Evolutionary conservation across 2,797 vertebrate species (phyloP).

Genomic region (Fratercula arctica): DNA sequence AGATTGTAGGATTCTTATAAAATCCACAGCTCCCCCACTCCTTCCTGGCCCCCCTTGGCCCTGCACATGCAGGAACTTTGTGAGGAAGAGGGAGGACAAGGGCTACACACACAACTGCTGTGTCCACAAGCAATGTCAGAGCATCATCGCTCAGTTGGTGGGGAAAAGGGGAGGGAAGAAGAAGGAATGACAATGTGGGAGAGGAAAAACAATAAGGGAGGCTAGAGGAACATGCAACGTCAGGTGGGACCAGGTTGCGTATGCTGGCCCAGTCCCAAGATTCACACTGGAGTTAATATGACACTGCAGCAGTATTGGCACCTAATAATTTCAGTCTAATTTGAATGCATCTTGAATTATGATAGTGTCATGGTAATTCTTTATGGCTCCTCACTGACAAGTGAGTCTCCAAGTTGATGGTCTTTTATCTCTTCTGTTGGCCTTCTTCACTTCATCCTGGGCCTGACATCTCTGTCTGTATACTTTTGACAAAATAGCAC

Average conservation of each 20-base stretch:
- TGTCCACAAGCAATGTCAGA: background rate
- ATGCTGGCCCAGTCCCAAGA: background rate
- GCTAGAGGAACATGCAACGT: fast-evolving
- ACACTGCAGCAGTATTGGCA: background rate
- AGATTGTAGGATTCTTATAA: background rate
- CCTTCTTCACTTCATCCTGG: background rate
- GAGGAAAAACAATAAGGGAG: background rate
- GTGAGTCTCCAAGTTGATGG: background rate
- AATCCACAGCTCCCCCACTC: background rate
- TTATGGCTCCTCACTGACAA: background rate
- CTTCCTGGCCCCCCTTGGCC: background rate
- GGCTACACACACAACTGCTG: background rate
- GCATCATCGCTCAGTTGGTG: fast-evolving
- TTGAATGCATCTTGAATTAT: background rate
- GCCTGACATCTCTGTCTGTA: background rate
- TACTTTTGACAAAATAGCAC: background rate
- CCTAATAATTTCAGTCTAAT: background rate
- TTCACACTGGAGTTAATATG: background rate
- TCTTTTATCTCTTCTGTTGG: background rate
- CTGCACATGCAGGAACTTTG: background rate
- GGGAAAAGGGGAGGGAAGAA: background rate
- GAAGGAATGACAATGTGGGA: background rate
- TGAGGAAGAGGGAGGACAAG: background rate
- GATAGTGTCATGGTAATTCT: background rate
- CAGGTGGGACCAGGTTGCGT: background rate